Conservation (phyloP, 37 sponge, comb jelly and placozoan species). For the Dysidea cf. avara region DNA sequence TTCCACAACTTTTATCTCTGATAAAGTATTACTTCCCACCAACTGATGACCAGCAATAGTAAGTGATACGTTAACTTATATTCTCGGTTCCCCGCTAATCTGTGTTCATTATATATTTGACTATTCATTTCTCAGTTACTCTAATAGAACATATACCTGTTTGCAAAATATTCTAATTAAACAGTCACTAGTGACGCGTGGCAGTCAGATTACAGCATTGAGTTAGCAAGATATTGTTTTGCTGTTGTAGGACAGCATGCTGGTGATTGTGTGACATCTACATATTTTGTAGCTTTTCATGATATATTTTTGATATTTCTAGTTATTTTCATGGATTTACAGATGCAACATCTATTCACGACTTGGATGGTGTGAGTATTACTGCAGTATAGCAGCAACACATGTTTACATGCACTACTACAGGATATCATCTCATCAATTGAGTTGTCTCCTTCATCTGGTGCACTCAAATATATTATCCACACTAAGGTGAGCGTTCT, state of each 20-base stretch:
- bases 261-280: no score
- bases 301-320: no score
- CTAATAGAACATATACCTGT: not conserved
- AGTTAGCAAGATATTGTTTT: no score
- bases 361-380: no score
- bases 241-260: no score
- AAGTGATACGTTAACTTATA: not conserved
- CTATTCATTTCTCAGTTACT: not conserved
- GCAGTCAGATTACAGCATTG: not conserved
- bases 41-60: constrained; percentile 1
- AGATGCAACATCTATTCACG: no score
- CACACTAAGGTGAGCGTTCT: constrained; percentile 55
- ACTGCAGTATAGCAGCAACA: no score
- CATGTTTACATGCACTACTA: not conserved
- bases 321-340: no score
- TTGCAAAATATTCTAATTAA: not conserved
- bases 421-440: constrained; percentile 12
- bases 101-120: not conserved
- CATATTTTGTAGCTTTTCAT: no score
- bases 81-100: not conserved
- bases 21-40: constrained; percentile 71
- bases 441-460: constrained; percentile 20
- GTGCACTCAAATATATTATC: constrained; percentile 57
- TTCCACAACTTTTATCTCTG: constrained; percentile 55
- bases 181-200: constrained; percentile 3